These are phyloP conservation scores for Python bivittatus DNA, from an alignment of 2,113 vertebrate genomes.

Conservation along the genomic window DNA sequence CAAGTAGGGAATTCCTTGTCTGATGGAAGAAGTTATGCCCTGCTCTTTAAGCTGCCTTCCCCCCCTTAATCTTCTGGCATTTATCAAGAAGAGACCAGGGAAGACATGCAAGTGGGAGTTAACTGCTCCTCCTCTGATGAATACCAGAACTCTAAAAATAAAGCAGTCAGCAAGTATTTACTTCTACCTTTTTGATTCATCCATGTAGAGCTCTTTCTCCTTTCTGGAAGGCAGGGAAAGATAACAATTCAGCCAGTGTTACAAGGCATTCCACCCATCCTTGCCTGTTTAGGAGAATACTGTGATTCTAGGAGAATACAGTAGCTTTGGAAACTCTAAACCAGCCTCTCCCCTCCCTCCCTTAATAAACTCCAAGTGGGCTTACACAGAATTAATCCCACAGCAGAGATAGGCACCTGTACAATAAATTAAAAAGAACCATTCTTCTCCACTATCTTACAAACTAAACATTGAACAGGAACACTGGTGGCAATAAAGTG, in stretches of 20 bases:
- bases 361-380: not conserved
- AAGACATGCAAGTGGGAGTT: not conserved
- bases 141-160: not conserved
- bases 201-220: not conserved
- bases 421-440: not conserved
- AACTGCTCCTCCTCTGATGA: not conserved
- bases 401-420: not conserved
- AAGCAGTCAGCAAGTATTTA: not conserved
- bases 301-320: not conserved
- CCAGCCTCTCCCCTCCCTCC: not conserved
- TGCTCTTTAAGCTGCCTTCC: not conserved
- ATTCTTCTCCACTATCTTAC: not conserved
- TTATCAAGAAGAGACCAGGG: not conserved
- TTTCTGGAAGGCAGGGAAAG: not conserved
- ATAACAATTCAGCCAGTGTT: not conserved
- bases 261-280: not conserved
- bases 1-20: not conserved
- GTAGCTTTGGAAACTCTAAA: not conserved
- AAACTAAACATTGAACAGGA: not conserved
- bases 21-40: not conserved
- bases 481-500: not conserved
- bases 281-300: not conserved
- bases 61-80: slow-evolving; percentile 3
- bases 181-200: not conserved
- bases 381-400: not conserved